Evolutionary conservation across 1,140 invertebrate genomes (phyloP), one percentile per base, ranked within the genome.

Genomic region (Chlorops oryzae): DNA sequence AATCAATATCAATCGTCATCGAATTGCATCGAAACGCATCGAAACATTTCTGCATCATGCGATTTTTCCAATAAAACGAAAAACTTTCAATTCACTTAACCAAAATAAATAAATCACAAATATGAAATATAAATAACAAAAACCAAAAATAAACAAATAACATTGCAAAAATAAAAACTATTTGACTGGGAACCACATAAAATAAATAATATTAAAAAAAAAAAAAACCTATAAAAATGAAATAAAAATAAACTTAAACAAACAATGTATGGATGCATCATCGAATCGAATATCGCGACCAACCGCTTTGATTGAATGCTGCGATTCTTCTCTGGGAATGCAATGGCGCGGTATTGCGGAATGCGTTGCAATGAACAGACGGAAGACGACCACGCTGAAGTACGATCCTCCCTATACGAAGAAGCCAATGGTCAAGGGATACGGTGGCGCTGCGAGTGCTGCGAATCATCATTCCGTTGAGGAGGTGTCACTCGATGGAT

Each of bases 371-470:
- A n/a, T n/a, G 73, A 71, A 60, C 73, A 80, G 85, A 83, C 88
- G 87, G 78, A 90, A 89, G 80, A 90, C 86, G 64, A 88, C 87
- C 50, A 79, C 89, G 72, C 85, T 86, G 62, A 90, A 90, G 72
- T 89, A 87, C 73, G 88, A 92, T 72, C 83, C 85, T 52, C 86
- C 88, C 27, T 91, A 90, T 75, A 79, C 81, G 60, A 91, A 90
- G 78, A 88, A 89, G 65, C 84, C 86, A 20, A 80, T 84, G 52
- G 79, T 81, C 43, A 90, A 88, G 75, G 82, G 78, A 58, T 85
- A 84, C 73, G 78, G 78, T 10, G 76, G 80, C n/a, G 74, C 82
- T n/a, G 77, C 80, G 48, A 81, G 79, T 49, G 82, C 82, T 70
- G 69, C 65, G 3, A 75, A 77, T 58, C 75, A 77, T 61, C 82